phyloP scores from a whole-genome alignment of 2,113 vertebrate genomes.

The Lethenteron reissneri region DNA sequence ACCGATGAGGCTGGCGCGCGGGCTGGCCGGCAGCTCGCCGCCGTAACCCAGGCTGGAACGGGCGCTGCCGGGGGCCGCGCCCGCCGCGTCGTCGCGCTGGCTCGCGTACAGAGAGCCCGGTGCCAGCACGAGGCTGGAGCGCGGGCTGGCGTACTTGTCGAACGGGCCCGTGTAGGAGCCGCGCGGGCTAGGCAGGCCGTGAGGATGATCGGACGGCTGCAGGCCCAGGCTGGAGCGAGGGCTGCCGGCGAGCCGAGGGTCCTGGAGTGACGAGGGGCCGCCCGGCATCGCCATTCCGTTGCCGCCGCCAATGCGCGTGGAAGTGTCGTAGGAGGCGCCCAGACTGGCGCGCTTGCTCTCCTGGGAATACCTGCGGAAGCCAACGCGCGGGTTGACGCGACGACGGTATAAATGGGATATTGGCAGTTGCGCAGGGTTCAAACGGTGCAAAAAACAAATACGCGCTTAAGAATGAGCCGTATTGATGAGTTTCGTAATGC shows the following conservation, averaged over 20 bases:
- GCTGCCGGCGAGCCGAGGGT: slow-evolving; percentile 18
- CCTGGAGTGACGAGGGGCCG: too few relatives aligned
- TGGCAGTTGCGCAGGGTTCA: too few relatives aligned
- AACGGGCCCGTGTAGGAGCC: slow-evolving; percentile 29
- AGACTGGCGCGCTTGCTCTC: too few relatives aligned
- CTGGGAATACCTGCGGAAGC: too few relatives aligned
- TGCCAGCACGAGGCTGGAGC: slow-evolving; percentile 29
- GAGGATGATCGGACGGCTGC: slow-evolving; percentile 26
- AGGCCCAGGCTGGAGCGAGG: slow-evolving; percentile 36
- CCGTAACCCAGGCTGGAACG: slow-evolving; percentile 42
- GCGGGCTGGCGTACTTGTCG: slow-evolving; percentile 27
- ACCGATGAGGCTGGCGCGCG: slow-evolving; percentile 46
- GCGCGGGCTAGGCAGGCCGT: slow-evolving; percentile 41
- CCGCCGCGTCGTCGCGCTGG: slow-evolving; percentile 15
- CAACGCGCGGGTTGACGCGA: too few relatives aligned
- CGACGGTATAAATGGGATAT: too few relatives aligned
- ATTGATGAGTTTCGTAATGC: too few relatives aligned
- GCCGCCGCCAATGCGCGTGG: too few relatives aligned
- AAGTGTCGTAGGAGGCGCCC: too few relatives aligned
- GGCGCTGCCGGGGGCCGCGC: slow-evolving; percentile 39
- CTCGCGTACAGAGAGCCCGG: background rate
- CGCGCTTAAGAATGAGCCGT: too few relatives aligned
- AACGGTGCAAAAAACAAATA: too few relatives aligned
- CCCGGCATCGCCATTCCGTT: too few relatives aligned
- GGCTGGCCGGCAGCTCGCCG: slow-evolving; percentile 60